These are phyloP conservation scores for Dascyllus trimaculatus DNA, from an alignment of 2,113 vertebrate species.

Conservation along the genomic window DNA sequence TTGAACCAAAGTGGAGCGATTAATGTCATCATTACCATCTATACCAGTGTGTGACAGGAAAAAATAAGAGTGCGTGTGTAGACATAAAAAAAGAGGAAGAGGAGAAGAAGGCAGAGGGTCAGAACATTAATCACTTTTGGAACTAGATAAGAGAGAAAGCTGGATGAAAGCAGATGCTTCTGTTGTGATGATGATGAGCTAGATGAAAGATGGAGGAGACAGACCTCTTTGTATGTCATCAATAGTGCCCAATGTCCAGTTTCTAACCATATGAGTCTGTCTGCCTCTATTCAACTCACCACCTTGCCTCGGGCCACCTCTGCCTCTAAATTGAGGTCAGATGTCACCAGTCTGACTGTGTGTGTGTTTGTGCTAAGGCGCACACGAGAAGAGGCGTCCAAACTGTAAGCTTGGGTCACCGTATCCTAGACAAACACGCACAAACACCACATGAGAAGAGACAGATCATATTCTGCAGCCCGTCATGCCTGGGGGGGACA, in stretches of 20 bases:
- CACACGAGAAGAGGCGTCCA: slow-evolving; percentile 30
- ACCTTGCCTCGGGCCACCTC: slow-evolving; percentile 72
- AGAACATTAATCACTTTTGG: slow-evolving; percentile 56
- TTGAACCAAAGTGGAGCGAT: slow-evolving; percentile 32
- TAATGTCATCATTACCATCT: slow-evolving; percentile 35
- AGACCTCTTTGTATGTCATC: slow-evolving; percentile 68
- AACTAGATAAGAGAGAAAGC: slow-evolving; percentile 54
- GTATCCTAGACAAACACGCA: slow-evolving; percentile 28
- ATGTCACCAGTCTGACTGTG: slow-evolving; percentile 57
- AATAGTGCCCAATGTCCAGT: slow-evolving; percentile 73
- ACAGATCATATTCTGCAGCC: slow-evolving; percentile 29
- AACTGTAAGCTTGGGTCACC: slow-evolving; percentile 30
- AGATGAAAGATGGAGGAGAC: slow-evolving; percentile 57
- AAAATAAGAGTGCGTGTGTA: neutral
- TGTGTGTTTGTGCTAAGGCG: slow-evolving; percentile 1
- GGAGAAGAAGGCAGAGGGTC: slow-evolving; percentile 28
- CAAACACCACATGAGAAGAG: slow-evolving; percentile 47
- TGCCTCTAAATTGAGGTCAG: slow-evolving; percentile 70
- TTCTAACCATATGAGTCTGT: slow-evolving; percentile 41
- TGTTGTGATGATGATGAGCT: slow-evolving; percentile 45
- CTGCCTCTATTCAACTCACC: slow-evolving; percentile 58
- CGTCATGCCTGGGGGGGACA: slow-evolving; percentile 48
- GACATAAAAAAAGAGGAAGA: slow-evolving; percentile 4
- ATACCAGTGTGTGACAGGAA: slow-evolving; percentile 7
- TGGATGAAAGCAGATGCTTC: slow-evolving; percentile 40